Conservation (phyloP, 2,113 vertebrate species). For the Sigmodon hispidus region DNA sequence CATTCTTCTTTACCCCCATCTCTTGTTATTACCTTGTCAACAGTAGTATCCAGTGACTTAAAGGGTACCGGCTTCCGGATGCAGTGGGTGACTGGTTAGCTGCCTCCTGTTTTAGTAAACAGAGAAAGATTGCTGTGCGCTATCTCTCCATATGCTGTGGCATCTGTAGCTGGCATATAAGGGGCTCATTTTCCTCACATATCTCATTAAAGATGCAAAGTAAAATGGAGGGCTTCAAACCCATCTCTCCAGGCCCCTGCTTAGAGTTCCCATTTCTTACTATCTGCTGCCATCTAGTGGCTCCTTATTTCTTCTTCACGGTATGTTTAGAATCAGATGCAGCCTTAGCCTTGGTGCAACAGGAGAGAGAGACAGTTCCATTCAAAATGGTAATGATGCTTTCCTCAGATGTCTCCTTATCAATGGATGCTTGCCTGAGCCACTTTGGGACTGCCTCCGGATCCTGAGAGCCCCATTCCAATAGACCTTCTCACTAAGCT, state of each 20-base stretch:
- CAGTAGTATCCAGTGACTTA: not conserved
- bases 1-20: not conserved
- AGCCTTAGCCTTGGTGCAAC: not conserved
- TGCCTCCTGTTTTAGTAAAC: constrained; percentile 80
- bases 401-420: not conserved
- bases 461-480: not conserved
- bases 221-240: constrained; percentile 70
- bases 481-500: not conserved
- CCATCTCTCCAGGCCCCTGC: not conserved
- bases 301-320: not conserved
- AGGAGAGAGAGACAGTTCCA: not conserved
- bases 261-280: constrained; percentile 43
- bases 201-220: constrained; percentile 80
- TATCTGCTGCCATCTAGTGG: constrained; percentile 78
- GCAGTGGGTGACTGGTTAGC: constrained; percentile 65
- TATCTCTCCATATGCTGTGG: constrained; percentile 75
- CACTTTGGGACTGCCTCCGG: not conserved
- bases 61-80: constrained; percentile 53
- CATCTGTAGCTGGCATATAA: constrained; percentile 77
- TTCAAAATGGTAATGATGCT: too few relatives aligned
- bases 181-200: constrained; percentile 77
- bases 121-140: constrained; percentile 75
- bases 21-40: constrained; percentile 51
- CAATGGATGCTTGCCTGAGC: not conserved
- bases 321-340: not conserved